Percentiles rank a stretch among this genome's conserved stretches.
phyloP scores from a whole-genome alignment of 2,797 vertebrate species.

The Lindbergichthys nudifrons region DNA sequence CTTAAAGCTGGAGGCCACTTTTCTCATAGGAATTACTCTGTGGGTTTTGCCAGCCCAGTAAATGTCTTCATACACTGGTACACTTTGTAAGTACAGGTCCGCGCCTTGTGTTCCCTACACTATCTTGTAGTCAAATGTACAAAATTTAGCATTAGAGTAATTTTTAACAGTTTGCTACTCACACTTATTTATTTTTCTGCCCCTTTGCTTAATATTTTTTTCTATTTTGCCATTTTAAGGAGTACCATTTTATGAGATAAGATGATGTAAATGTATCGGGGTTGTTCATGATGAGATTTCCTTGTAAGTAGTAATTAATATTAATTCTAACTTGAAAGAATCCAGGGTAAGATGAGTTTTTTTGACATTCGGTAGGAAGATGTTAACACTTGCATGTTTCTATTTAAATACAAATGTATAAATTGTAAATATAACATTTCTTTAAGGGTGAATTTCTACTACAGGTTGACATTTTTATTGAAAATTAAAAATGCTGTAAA shows the following conservation, averaged over 20 bases:
- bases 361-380: constrained; percentile 79
- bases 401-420: constrained; percentile 89
- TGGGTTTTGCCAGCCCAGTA: constrained; percentile 71
- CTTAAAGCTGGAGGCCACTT: constrained; percentile 81
- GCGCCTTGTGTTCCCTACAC: constrained; percentile 71
- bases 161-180: constrained; percentile 78
- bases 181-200: constrained; percentile 80
- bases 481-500: constrained; percentile 86
- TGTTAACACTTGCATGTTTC: constrained; percentile 88
- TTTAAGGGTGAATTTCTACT: constrained; percentile 88
- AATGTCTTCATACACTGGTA: constrained; percentile 85
- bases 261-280: constrained; percentile 75
- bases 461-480: constrained; percentile 87
- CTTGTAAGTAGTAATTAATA: constrained; percentile 83
- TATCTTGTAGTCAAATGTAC: constrained; percentile 73
- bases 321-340: constrained; percentile 83
- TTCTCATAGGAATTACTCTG: constrained; percentile 75
- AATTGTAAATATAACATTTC: constrained; percentile 88
- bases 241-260: constrained; percentile 73
- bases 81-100: constrained; percentile 81
- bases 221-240: constrained; percentile 63
- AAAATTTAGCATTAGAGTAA: constrained; percentile 69
- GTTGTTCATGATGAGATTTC: constrained; percentile 79
- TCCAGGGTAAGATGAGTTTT: constrained; percentile 82
- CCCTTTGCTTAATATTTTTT: constrained; percentile 62